These are phyloP conservation scores for Prunella himalayana DNA, from an alignment of 2,113 vertebrate species.

Conservation along the genomic window DNA sequence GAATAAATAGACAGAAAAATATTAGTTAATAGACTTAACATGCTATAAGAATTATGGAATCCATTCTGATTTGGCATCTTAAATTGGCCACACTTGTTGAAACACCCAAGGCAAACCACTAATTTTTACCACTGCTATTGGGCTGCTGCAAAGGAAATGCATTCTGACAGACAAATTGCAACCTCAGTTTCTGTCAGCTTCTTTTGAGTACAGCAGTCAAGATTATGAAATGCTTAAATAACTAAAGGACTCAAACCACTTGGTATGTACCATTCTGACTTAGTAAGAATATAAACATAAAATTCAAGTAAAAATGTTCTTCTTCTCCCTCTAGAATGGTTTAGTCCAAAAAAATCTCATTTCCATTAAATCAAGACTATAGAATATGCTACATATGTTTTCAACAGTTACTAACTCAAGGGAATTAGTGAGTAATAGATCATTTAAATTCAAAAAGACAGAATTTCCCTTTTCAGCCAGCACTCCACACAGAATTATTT, in stretches of 20 bases:
- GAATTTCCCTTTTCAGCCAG: neutral
- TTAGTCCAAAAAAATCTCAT: neutral
- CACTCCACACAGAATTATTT: neutral
- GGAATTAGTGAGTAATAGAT: slow-evolving; percentile 22
- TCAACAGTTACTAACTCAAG: neutral
- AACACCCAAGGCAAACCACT: neutral
- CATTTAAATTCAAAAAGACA: neutral
- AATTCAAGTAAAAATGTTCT: neutral
- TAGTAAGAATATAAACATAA: neutral
- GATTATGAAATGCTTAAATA: neutral
- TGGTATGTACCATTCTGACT: neutral
- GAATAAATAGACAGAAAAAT: neutral
- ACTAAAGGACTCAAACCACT: neutral
- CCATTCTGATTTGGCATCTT: neutral
- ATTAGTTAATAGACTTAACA: neutral
- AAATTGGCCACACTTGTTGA: neutral
- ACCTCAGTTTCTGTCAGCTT: neutral
- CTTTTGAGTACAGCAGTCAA: neutral
- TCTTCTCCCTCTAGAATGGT: neutral
- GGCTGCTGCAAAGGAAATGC: neutral
- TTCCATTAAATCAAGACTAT: neutral
- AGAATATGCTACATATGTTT: neutral
- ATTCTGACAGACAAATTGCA: slow-evolving; percentile 7
- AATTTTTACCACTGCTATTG: neutral
- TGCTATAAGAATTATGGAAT: neutral